Evolutionary conservation across 2,113 vertebrate species (phyloP), one percentile per base, ranked within the genome.

Genomic region (Megaleporinus macrocephalus): DNA sequence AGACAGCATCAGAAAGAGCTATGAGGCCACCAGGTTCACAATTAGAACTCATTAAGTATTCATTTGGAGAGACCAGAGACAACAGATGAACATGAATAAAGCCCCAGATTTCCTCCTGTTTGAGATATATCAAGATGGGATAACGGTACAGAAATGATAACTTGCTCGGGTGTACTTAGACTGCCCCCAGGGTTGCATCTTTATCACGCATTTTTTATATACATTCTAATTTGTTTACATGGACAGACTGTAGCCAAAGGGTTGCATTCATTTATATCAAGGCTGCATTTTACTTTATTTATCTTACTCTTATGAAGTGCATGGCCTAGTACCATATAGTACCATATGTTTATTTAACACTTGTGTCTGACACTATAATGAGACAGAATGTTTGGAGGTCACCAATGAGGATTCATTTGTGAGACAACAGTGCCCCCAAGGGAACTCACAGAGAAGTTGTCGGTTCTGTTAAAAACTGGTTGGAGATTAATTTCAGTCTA

Each of bases 391-490:
- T 29, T 24, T 44, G 30, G 16, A 55, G 24, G 29, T 27, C 47
- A 55, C 29, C 27, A 66, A 22, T 33, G 27, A 66, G 33, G 51
- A 51, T 18, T 70, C 5, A 61, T 71, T 13, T 79, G 33, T 63
- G 27, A 29, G 53, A 16, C 82, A 79, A 85, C 26, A 87, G 85
- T 89, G 88, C 82, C 89, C 85, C 74, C 77, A 83, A 88, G 76
- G 89, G 86, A 14, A 11, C 47, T 49, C 16, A 27, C 5, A 13
- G 16, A 24, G n/a, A 36, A n/a, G n/a, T n/a, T n/a, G n/a, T n/a
- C n/a, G n/a, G n/a, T n/a, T n/a, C n/a, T n/a, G n/a, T n/a, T n/a
- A n/a, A n/a, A n/a, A n/a, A n/a, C n/a, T n/a, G n/a, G n/a, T n/a
- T n/a, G n/a, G n/a, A n/a, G n/a, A n/a, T n/a, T n/a, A n/a, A n/a